Percentiles rank a stretch among this genome's conserved stretches.
Conservation (phyloP, 2,888 invertebrate species). For the Loripinus fragilis region DNA sequence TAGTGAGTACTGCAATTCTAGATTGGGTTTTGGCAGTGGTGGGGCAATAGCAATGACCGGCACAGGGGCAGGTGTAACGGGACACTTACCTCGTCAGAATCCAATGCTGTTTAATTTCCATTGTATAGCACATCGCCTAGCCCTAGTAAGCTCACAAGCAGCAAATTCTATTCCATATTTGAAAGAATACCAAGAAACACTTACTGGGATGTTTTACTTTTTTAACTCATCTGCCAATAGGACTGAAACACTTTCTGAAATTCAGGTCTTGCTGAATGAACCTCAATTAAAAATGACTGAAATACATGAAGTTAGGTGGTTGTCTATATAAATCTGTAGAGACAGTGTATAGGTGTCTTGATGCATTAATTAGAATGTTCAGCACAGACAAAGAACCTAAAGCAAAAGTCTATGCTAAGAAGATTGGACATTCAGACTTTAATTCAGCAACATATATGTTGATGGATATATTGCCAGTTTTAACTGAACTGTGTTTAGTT, state of each 20-base stretch:
- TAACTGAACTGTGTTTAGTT: constrained; percentile 22
- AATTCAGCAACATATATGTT: constrained; percentile 14
- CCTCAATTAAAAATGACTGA: constrained; percentile 33
- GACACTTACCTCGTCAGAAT: constrained; percentile 24
- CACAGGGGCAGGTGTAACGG: constrained; percentile 8
- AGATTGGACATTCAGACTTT: constrained; percentile 22
- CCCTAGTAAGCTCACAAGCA: constrained; percentile 20
- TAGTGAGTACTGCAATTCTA: background rate
- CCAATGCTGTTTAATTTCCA: constrained; percentile 36
- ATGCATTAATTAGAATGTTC: constrained; percentile 22
- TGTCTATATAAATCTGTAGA: constrained; percentile 32
- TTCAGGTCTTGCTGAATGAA: constrained; percentile 30
- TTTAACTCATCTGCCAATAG: constrained; percentile 11
- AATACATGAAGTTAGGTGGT: constrained; percentile 39
- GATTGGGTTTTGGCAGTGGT: constrained; percentile 20
- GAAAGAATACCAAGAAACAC: constrained; percentile 1
- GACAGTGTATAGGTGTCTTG: constrained; percentile 34
- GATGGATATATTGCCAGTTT: constrained; percentile 23
- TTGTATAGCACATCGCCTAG: constrained; percentile 28
- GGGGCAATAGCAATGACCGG: constrained; percentile 21
- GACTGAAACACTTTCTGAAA: constrained; percentile 1
- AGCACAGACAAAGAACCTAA: constrained; percentile 33
- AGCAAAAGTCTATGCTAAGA: constrained; percentile 37
- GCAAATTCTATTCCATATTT: constrained; percentile 1
- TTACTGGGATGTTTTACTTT: constrained; percentile 15